phyloP scores from a whole-genome alignment of 2,797 vertebrate genomes.

The Numenius phaeopus region DNA sequence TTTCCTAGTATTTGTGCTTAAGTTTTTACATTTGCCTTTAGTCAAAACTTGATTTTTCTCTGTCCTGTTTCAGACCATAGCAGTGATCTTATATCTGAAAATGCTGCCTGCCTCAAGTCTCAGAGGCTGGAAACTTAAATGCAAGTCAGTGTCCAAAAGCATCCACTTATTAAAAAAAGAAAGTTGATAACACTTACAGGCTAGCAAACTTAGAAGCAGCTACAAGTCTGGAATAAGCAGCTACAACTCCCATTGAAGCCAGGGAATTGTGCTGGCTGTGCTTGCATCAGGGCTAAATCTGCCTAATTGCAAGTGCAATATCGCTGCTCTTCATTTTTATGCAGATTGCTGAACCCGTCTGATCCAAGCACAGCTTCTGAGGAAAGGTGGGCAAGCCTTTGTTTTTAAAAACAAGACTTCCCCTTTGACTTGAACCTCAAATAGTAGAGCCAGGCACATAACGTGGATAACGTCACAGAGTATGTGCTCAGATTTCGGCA shows the following conservation, averaged over 20 bases:
- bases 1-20: not conserved
- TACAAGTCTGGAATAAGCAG: not conserved
- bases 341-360: not conserved
- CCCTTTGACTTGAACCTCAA: conserved; percentile 46
- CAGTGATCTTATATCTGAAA: not conserved
- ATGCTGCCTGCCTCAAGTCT: not conserved
- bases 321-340: conserved; percentile 14
- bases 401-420: conserved; percentile 27
- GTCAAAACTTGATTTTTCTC: not conserved
- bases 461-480: not conserved
- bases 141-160: not conserved
- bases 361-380: not conserved
- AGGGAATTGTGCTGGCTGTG: not conserved
- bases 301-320: conserved; percentile 2
- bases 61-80: not conserved
- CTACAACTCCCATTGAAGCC: not conserved
- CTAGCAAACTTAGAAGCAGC: not conserved
- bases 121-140: not conserved
- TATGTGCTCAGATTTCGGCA: not conserved
- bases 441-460: not conserved
- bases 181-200: not conserved
- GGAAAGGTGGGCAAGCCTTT: not conserved
- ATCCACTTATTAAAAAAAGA: not conserved
- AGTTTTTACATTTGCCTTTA: not conserved
- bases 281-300: not conserved